Conservation (phyloP, 1,140 invertebrate genomes). For the Nasonia vitripennis region DNA sequence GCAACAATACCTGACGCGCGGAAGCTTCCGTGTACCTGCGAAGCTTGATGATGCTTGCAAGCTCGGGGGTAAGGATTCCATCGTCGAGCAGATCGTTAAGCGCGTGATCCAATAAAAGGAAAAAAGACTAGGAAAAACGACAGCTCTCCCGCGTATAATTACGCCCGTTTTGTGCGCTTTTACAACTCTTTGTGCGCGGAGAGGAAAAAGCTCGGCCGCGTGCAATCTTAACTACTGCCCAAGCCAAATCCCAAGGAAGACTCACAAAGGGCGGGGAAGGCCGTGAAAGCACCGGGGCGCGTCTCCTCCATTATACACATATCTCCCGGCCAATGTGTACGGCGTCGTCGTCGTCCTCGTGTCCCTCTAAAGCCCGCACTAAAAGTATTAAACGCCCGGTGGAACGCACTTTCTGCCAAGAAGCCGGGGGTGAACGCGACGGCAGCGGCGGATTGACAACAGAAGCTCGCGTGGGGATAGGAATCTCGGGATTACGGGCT, state of each 20-base stretch:
- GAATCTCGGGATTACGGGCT: slow-evolving; percentile 51
- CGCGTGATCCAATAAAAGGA: neutral
- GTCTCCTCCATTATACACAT: neutral
- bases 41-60: neutral
- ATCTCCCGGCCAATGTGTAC: neutral
- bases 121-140: neutral
- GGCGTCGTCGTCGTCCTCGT: neutral
- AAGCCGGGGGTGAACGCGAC: neutral
- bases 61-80: neutral
- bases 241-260: neutral
- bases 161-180: neutral
- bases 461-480: slow-evolving; percentile 3
- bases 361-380: neutral
- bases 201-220: neutral
- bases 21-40: neutral
- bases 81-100: neutral
- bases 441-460: slow-evolving; percentile 2
- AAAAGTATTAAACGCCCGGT: slow-evolving; percentile 30
- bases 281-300: neutral
- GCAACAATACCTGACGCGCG: neutral
- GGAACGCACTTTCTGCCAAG: neutral
- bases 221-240: neutral
- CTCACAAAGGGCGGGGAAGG: neutral
- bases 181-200: neutral
- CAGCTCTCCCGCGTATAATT: neutral